Evolutionary conservation across 2,888 invertebrate genomes (phyloP), one percentile per base, ranked within the genome.

Genomic region (Patella ulyssiponensis): DNA sequence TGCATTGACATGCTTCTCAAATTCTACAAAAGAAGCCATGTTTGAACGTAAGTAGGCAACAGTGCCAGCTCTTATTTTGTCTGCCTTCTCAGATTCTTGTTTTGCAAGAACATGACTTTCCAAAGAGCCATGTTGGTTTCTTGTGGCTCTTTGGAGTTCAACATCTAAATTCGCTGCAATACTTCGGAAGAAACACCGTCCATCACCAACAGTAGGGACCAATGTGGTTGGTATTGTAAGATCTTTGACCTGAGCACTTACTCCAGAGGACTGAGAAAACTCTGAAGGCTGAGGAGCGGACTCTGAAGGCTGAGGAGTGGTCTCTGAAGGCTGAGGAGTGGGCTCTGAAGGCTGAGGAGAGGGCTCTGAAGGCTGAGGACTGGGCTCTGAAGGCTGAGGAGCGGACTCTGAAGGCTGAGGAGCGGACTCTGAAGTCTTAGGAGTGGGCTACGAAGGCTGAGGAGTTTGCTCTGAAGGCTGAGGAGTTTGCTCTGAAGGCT

Each of bases 111-210:
- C 20, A 9, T 7, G 64, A 64, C 23, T 20, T n/a, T 9, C 23
- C 17, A 58, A 58, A n/a, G 14, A 11, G n/a, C 64, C 64, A 64
- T n/a, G 20, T 20, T 64, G 9, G 64, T 7, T 64, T 23, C 64
- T 64, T n/a, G 20, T 64, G 58, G 64, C 64, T 11, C n/a, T 64
- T 64, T 64, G 64, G 20, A 64, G 20, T 20, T 20, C 20, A 20
- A 64, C 64, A 64, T n/a, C 20, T 20, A 64, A 64, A 7, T 23
- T 23, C n/a, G 64, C 23, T n/a, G 14, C 64, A 64, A 64, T 64
- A 23, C 64, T 64, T n/a, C 20, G 11, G 23, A 64, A 64, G 64
- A 64, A 64, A n/a, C 64, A 64, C n/a, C 64, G 64, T n/a, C 64
- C 64, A 64, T 64, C 20, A 20, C 64, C 20, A 64, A 64, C n/a